Conservation (phyloP, 2,113 vertebrate genomes). For the Mormyrus lacerda region DNA sequence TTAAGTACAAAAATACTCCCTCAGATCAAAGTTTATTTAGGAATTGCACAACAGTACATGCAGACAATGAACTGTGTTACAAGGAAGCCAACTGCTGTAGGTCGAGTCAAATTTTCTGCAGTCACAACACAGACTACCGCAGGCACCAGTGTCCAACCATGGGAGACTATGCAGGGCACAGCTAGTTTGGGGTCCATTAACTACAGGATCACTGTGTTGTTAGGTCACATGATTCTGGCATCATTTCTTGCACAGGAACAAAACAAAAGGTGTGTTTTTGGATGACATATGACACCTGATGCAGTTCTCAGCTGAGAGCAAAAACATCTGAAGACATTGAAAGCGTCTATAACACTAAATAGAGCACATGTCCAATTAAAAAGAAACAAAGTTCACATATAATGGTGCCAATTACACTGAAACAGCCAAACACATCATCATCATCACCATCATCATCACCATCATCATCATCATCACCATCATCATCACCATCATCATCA, state of each 20-base stretch:
- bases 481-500: too few species aligned
- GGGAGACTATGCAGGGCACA: background rate
- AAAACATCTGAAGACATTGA: conserved; percentile 39
- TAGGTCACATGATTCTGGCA: conserved; percentile 35
- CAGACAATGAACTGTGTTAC: background rate
- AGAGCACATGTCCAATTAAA: conserved; percentile 16
- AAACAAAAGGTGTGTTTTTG: conserved; percentile 35
- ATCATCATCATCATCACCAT: too few species aligned
- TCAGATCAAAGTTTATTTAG: background rate
- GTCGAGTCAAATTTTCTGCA: background rate
- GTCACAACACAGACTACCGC: background rate
- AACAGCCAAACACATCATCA: too few species aligned
- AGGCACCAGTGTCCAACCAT: background rate
- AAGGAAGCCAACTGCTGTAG: background rate
- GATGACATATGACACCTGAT: conserved; percentile 39
- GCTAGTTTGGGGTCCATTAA: background rate
- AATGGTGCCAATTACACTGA: background rate
- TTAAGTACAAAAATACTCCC: background rate
- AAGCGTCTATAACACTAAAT: conserved; percentile 28
- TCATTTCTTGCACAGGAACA: conserved; percentile 33
- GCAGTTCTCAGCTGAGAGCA: conserved; percentile 34
- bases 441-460: too few species aligned
- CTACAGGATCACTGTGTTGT: conserved; percentile 22
- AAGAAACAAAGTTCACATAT: conserved; percentile 20
- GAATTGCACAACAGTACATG: background rate